Base-by-base conservation (phyloP, 2,888 invertebrate species). In the Tenthredo scrophulariae region DNA sequence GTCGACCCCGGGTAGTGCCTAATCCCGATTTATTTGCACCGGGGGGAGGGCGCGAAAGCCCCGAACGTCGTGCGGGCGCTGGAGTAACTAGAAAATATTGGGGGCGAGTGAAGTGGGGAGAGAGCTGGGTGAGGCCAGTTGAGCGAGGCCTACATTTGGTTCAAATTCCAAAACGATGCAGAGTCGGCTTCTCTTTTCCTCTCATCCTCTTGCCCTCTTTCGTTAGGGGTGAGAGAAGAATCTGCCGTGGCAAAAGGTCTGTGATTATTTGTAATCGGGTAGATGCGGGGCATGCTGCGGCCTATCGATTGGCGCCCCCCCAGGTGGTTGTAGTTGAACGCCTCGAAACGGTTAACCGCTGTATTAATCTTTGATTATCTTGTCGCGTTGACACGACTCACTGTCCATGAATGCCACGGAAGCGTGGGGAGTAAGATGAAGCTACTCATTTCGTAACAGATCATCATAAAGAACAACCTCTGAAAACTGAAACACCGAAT, bases 21-120 rank as follows among this genome's bases (percentile, higher is more conserved):
- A 80, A 80, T 80, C 80, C 80, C 80, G 80, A 80, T 80, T 80
- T 80, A 80, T 80, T 80, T 80, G 80, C 80, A 80, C 40, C 80
- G 22, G 15, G 40, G 62, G 77, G 33, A 33, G 80, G 62, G 58
- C 40, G 80, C 22, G 80, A 54, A 62, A 62, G 80, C 80, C 80
- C 58, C 80, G 62, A 50, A 80, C 80, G 15, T 62, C 62, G n/a
- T 62, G 54, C 77, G 77, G 80, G 77, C 77, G 77, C 54, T 1
- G 62, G 33, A 40, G 80, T 80, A 80, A 80, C 58, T 58, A 62
- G 80, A 80, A 80, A 80, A 80, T 80, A 80, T 80, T 29, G 37
- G 62, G 7, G 50, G 54, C 75, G 77, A 33, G 29, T 13, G 50
- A 29, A 40, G 75, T 15, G 75, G 72, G 10, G 10, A 15, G 72